Conservation (phyloP, 2,797 vertebrate species). For the Cryptoblepharus egeriae region DNA sequence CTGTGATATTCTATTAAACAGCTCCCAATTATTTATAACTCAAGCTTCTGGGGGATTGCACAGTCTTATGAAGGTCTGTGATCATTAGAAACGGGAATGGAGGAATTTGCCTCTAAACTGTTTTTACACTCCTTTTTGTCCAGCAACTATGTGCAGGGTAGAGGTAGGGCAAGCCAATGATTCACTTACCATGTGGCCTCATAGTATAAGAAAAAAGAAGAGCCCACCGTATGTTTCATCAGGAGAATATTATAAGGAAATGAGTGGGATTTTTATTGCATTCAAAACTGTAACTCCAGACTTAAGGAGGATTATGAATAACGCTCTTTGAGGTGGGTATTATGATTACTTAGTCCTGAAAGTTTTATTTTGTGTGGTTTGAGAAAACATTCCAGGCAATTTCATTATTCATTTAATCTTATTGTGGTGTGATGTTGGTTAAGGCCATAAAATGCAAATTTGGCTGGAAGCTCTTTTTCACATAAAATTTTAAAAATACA, state of each 20-base stretch:
- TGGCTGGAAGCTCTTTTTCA: conserved; percentile 45
- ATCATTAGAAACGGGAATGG: neutral
- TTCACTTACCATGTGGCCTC: conserved; percentile 31
- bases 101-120: neutral
- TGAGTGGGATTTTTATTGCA: conserved; percentile 29
- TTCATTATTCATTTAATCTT: conserved; percentile 61
- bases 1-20: neutral
- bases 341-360: conserved; percentile 26
- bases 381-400: conserved; percentile 38
- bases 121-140: conserved; percentile 47
- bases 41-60: neutral
- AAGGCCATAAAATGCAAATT: conserved; percentile 48
- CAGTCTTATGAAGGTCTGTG: neutral
- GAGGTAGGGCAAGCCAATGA: neutral
- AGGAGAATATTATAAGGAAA: conserved; percentile 26
- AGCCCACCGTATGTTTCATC: neutral
- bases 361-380: conserved; percentile 40
- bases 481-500: conserved; percentile 56
- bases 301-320: conserved; percentile 30
- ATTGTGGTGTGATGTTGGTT: conserved; percentile 48
- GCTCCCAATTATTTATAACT: neutral
- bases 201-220: conserved; percentile 31
- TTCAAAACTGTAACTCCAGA: conserved; percentile 24
- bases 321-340: conserved; percentile 35
- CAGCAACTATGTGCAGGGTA: conserved; percentile 47